phyloP scores from a whole-genome alignment of 1,140 invertebrate species.

The Drosophila willistoni region DNA sequence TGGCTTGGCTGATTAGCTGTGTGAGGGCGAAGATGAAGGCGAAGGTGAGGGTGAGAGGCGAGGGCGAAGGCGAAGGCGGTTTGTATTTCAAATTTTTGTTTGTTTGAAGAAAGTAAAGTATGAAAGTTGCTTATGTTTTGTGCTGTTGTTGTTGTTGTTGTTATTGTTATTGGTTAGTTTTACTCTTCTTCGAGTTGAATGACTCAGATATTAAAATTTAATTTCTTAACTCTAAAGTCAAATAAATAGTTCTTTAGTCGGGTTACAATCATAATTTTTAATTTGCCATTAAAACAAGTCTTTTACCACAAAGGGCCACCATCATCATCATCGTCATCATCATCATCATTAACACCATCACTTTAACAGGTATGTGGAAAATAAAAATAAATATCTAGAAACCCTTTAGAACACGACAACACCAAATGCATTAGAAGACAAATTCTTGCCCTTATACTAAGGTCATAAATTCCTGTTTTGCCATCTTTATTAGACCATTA shows the following conservation, averaged over 20 bases:
- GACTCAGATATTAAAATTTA: constrained; percentile 72
- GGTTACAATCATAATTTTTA: background rate
- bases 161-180: constrained; percentile 23
- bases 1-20: background rate
- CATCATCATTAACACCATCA: background rate
- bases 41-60: background rate
- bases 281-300: constrained; percentile 36
- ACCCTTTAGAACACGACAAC: background rate
- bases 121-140: background rate
- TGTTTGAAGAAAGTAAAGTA: constrained; percentile 65
- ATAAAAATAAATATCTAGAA: background rate
- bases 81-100: constrained; percentile 67
- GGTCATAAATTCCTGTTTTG: constrained; percentile 1
- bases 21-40: background rate
- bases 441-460: background rate
- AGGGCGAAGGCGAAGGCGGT: constrained; percentile 11
- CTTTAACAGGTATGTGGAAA: too few relatives aligned
- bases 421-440: background rate
- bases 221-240: constrained; percentile 14
- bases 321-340: background rate
- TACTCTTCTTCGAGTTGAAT: constrained; percentile 54
- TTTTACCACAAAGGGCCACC: background rate
- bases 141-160: background rate
- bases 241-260: background rate
- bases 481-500: constrained; percentile 6